These are phyloP conservation scores for Oscheius onirici DNA, from an alignment of 2,888 invertebrate genomes.

Conservation along the genomic window DNA sequence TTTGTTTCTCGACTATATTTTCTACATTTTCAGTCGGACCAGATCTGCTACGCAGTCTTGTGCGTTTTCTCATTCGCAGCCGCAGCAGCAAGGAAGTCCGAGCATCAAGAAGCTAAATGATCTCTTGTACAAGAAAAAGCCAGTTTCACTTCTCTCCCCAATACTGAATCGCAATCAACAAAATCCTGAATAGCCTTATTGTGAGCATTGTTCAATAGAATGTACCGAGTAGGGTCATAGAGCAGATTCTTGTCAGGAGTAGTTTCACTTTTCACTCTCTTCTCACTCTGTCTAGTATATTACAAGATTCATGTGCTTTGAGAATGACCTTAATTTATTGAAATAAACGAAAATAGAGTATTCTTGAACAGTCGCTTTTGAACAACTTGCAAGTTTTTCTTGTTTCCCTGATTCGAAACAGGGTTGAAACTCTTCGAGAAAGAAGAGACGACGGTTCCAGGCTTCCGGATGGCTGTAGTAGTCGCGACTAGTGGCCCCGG, in stretches of 20 bases:
- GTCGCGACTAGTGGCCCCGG: too few relatives aligned
- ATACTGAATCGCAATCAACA: not conserved
- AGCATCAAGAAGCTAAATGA: constrained; percentile 20
- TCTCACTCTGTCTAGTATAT: too few relatives aligned
- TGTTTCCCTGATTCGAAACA: too few relatives aligned
- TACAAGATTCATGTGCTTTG: too few relatives aligned
- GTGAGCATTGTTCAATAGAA: not conserved
- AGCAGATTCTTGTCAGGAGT: not conserved
- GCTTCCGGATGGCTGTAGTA: too few relatives aligned
- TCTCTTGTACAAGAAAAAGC: constrained; percentile 5
- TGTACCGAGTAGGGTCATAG: not conserved
- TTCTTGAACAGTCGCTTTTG: too few relatives aligned
- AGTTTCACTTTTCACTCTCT: not conserved
- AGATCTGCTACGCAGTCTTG: constrained; percentile 97
- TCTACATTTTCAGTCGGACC: constrained; percentile 83
- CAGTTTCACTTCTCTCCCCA: constrained; percentile 1
- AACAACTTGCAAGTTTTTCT: too few relatives aligned
- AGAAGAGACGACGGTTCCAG: too few relatives aligned
- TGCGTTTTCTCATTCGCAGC: constrained; percentile 99
- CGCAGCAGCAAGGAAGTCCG: constrained; percentile 75
- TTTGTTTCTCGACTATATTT: not conserved
- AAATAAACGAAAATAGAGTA: too few relatives aligned
- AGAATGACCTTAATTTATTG: too few relatives aligned
- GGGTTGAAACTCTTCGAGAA: too few relatives aligned
- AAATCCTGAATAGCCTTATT: not conserved